These are phyloP conservation scores for Rhinogobius similis DNA, from an alignment of 2,113 vertebrate species.

Conservation along the genomic window DNA sequence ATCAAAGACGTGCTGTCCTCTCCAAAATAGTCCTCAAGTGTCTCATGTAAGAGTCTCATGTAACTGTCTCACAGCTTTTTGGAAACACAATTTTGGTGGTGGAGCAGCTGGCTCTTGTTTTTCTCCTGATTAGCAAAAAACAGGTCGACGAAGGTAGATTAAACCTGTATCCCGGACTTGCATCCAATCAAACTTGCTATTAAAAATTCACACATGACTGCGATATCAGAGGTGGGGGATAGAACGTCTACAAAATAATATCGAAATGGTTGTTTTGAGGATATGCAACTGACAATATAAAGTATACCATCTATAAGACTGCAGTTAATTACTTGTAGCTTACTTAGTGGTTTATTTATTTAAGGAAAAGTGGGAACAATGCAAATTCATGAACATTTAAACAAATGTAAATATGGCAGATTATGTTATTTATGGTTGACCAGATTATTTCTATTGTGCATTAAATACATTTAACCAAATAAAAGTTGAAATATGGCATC, in stretches of 20 bases:
- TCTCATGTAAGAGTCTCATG: conserved; percentile 45
- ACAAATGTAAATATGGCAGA: no score
- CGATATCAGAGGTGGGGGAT: neutral
- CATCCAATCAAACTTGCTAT: conserved; percentile 66
- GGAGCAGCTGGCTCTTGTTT: conserved; percentile 53
- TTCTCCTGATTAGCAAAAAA: conserved; percentile 40
- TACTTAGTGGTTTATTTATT: no score
- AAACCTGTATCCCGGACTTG: conserved; percentile 66
- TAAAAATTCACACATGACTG: conserved; percentile 57
- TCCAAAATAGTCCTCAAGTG: conserved; percentile 33
- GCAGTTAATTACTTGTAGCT: no score
- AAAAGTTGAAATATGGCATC: no score
- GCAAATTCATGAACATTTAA: no score
- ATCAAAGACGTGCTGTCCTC: conserved; percentile 21
- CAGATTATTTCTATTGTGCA: no score
- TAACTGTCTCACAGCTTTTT: conserved; percentile 54
- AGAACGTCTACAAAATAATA: neutral
- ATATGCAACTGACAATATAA: neutral
- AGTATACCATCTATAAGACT: neutral
- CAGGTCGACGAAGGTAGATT: conserved; percentile 50
- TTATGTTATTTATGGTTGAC: no score
- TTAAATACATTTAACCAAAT: no score
- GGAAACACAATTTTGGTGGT: conserved; percentile 36
- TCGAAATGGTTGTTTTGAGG: neutral
- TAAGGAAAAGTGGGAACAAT: no score